Base-by-base conservation (phyloP, 2,888 invertebrate genomes). In the Orgyia antiqua region DNA sequence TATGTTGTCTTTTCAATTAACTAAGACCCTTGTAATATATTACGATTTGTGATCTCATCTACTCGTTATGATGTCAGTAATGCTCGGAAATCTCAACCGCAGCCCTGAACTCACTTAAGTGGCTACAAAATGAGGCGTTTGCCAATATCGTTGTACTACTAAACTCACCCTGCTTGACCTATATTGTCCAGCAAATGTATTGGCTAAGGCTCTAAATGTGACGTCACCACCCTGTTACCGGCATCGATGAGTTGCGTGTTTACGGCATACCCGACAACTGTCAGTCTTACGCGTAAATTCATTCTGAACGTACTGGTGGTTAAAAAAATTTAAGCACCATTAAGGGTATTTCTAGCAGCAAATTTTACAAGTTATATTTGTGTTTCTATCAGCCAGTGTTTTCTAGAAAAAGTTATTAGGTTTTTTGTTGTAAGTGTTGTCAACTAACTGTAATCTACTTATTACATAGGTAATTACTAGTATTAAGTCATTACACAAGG, bases 161-260 rank as follows among this genome's bases (percentile, higher is more conserved):
- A 41, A 25, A 31, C 28, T 45, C 42, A 29, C 36, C 34, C 41
- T 29, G 31, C 39, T 37, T 47, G 50, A 47, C 47, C 57, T 39
- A 39, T 56, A 29, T 33, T 28, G 33, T 31, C 38, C 32, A 30
- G 31, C 20, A 31, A 36, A 42, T 29, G 29, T 36, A 13, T 36
- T 29, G 32, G 11, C 8, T 5, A 53, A 59, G 50, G 54, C 39
- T 49, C 49, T 43, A 44, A 56, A 51, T 43, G 63, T 72, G 73
- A 69, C 70, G 72, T 74, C 73, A 77, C 45, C 39, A 42, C 47
- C 39, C 54, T 73, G 72, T 71, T 69, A 72, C 58, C 50, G 58
- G 48, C 45, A 42, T 43, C 56, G 58, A 62, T 60, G 67, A 62
- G 64, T 60, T 62, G 68, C 64, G 68, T 68, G 48, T 48, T n/a